Evolutionary conservation across 2,113 vertebrate genomes (phyloP).

Genomic region (Poecilia latipinna): DNA sequence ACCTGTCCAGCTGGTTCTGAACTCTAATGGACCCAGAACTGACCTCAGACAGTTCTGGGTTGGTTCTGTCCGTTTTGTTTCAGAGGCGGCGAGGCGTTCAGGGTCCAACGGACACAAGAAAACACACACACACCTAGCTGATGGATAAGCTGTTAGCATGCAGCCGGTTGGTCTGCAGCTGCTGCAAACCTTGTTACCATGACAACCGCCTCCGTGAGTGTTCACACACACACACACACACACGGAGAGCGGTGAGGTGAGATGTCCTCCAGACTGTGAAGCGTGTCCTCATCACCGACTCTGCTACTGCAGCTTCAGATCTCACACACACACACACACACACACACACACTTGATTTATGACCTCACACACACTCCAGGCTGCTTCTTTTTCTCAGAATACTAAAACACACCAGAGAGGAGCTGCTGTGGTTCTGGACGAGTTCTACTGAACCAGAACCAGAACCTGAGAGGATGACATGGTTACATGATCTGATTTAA

Average conservation of each 20-base stretch:
- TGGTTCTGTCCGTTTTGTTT: no score
- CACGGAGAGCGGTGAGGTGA: slow-evolving; percentile 15
- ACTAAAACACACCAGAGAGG: slow-evolving; percentile 4
- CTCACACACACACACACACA: slow-evolving; percentile 12
- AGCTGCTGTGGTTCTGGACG: neutral
- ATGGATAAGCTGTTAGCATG: slow-evolving; percentile 23
- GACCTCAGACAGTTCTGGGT: no score
- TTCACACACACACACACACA: neutral
- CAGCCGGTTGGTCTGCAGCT: slow-evolving; percentile 22
- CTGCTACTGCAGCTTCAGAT: slow-evolving; percentile 23
- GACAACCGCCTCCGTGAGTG: slow-evolving; percentile 2
- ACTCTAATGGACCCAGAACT: neutral
- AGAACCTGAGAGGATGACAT: neutral
- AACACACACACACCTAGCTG: neutral
- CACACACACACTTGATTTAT: slow-evolving; percentile 8
- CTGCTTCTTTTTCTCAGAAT: slow-evolving; percentile 9
- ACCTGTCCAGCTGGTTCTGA: neutral
- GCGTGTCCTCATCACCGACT: slow-evolving; percentile 27
- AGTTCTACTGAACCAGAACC: neutral
- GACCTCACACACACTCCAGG: slow-evolving; percentile 2
- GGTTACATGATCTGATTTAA: no score
- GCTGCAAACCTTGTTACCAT: slow-evolving; percentile 32
- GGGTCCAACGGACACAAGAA: slow-evolving; percentile 22
- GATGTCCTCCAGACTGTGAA: slow-evolving; percentile 58
- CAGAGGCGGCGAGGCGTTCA: slow-evolving; percentile 5